Evolutionary conservation across 2,888 invertebrate genomes (phyloP), one percentile per base, ranked within the genome.

Genomic region (Tridacna crocea): DNA sequence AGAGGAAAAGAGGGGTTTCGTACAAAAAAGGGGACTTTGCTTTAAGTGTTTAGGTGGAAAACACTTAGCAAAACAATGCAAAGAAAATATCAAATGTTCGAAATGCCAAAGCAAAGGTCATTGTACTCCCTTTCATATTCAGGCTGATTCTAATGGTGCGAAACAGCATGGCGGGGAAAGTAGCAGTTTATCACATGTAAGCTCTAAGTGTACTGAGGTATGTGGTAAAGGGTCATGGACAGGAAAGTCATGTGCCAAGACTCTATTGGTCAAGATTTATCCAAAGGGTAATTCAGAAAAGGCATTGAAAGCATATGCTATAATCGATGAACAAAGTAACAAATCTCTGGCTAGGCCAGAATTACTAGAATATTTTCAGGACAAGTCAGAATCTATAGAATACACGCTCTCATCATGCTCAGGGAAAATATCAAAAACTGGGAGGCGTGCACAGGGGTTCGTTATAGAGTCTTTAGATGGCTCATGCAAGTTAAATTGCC

Each of bases 391-490:
- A 17, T 46, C n/a, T 17, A 36, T 75, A 6, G 36, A 76, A n/a
- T 86, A 79, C 68, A 66, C 72, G 17, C 68, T 86, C 46, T 76
- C 81, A 24, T 79, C 86, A 19, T 84, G 86, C 58, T 24, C 80
- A 48, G 85, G 83, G 24, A 75, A 11, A 46, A 47, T 73, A 22
- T 48, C n/a, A n/a, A 58, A 26, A 24, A 36, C 51, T 58, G 84
- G 81, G 11, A 75, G 79, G 58, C 60, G 68, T 65, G 73, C 73
- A 47, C 26, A n/a, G n/a, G 73, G 73, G 19, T 75, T 66, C 75
- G 65, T 78, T 12, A 61, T 82, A 2, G 70, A 82, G 65, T 72
- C 84, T 19, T 10, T 82, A 26, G 75, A 79, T 58, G 76, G 82
- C 12, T 17, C 24, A 17, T 60, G n/a, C 2, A 27, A 27, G n/a